A percentile compares a stretch with the other conserved stretches of the same genome.
Evolutionary conservation across 2,888 invertebrate genomes (phyloP).

Genomic region (Drosophila hamatofila): DNA sequence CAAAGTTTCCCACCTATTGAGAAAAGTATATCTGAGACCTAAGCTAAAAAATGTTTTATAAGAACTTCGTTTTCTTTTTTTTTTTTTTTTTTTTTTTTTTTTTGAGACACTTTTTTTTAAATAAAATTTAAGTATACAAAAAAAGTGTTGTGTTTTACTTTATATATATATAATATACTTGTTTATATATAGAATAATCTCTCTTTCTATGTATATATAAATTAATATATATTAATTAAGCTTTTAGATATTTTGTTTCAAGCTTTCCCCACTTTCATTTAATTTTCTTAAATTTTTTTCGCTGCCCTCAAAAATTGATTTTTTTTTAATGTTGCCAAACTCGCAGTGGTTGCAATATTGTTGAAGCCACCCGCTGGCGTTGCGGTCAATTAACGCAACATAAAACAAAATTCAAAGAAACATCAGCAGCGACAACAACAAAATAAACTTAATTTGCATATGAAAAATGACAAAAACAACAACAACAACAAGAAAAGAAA

Average conservation of each 20-base stretch:
- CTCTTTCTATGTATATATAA: too few relatives aligned
- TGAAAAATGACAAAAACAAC: conserved; percentile 55
- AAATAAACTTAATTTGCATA: conserved; percentile 61
- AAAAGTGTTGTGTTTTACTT: too few relatives aligned
- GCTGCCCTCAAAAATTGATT: conserved; percentile 7
- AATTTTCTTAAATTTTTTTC: background rate
- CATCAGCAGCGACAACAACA: conserved; percentile 21
- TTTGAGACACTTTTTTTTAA: too few relatives aligned
- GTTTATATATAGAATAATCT: too few relatives aligned
- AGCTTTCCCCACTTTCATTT: conserved; percentile 1
- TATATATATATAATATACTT: too few relatives aligned
- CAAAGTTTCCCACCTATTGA: too few relatives aligned
- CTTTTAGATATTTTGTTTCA: too few relatives aligned
- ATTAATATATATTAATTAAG: background rate
- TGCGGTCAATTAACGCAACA: conserved; percentile 65
- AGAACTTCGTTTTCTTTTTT: too few relatives aligned
- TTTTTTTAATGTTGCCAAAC: conserved; percentile 3
- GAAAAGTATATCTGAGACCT: too few relatives aligned
- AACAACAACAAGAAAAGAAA: conserved; percentile 22
- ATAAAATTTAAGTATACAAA: too few relatives aligned
- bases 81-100: too few relatives aligned
- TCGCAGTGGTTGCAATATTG: conserved; percentile 21
- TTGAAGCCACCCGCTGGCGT: conserved; percentile 35
- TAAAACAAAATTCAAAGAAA: conserved; percentile 51
- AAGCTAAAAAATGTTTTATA: too few relatives aligned